A percentile compares a stretch with the other conserved stretches of the same genome.
phyloP scores from a whole-genome alignment of 2,888 invertebrate genomes.

The Drosophila gaucha region DNA sequence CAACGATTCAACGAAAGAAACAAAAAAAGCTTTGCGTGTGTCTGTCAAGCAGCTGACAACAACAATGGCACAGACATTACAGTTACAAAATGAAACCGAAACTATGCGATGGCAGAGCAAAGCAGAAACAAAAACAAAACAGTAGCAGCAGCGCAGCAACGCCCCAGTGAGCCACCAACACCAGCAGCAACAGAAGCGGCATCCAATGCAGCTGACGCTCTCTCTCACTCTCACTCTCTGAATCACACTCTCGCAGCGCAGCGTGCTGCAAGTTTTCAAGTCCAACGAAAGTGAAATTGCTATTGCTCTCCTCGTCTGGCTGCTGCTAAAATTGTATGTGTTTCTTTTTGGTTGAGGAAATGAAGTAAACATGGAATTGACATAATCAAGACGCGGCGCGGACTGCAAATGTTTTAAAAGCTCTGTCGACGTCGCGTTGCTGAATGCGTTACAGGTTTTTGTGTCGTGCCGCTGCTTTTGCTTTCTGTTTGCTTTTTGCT shows the following conservation, averaged over 20 bases:
- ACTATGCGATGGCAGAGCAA: conserved; percentile 50
- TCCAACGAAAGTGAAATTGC: conserved; percentile 80
- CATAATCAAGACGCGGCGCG: conserved; percentile 70
- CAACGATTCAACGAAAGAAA: conserved; percentile 26
- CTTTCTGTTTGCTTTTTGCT: conserved; percentile 48
- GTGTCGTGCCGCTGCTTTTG: conserved; percentile 68
- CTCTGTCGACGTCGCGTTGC: conserved; percentile 47
- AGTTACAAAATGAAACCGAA: conserved; percentile 76
- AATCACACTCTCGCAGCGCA: conserved; percentile 22
- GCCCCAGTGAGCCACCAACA: conserved; percentile 45
- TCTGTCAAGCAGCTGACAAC: conserved; percentile 39
- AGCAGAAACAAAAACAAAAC: conserved; percentile 35
- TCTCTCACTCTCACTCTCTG: conserved; percentile 25
- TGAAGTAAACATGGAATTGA: conserved; percentile 80
- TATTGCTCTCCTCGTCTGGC: conserved; percentile 28
- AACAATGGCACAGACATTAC: conserved; percentile 70
- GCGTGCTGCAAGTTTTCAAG: conserved; percentile 72
- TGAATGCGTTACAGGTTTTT: conserved; percentile 71
- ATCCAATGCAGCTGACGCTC: conserved; percentile 57
- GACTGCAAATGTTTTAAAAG: conserved; percentile 71
- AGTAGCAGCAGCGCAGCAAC: conserved; percentile 45
- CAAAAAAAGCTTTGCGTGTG: conserved; percentile 45
- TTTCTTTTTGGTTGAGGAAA: conserved; percentile 63
- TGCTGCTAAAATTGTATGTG: conserved; percentile 1
- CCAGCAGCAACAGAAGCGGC: conserved; percentile 31